Evolutionary conservation across 2,113 vertebrate species (phyloP).

Genomic region (Urocynchramus pylzowi): DNA sequence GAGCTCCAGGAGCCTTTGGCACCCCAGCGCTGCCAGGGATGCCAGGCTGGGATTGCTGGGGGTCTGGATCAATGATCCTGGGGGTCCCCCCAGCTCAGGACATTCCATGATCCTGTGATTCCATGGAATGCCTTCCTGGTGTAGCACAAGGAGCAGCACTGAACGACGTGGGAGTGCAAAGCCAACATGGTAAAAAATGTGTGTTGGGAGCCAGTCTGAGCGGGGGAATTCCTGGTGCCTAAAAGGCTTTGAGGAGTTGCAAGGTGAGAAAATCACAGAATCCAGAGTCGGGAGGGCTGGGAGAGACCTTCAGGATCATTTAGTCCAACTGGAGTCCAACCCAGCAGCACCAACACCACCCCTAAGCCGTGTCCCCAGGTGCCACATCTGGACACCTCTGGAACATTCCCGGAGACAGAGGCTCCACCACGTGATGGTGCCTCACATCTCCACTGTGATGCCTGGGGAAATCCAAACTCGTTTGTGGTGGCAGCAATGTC

Average conservation of each 20-base stretch:
- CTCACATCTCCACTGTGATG: background rate
- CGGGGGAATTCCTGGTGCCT: background rate
- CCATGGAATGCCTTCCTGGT: background rate
- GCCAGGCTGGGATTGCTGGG: background rate
- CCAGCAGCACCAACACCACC: background rate
- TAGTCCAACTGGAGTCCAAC: background rate
- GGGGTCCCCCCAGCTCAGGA: background rate
- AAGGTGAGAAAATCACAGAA: background rate
- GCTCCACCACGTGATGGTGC: background rate
- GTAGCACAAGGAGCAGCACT: background rate
- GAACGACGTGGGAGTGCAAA: background rate
- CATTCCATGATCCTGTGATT: background rate
- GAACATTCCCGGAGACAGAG: background rate
- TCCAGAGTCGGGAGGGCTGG: background rate
- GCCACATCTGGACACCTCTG: too few relatives aligned
- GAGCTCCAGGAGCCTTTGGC: background rate
- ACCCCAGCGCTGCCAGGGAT: too few relatives aligned
- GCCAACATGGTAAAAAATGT: rapidly evolving
- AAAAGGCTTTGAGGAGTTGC: background rate
- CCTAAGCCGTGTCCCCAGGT: background rate
- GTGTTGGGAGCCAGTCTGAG: background rate
- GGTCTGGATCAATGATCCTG: too few relatives aligned
- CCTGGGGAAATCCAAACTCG: background rate
- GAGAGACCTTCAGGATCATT: background rate
- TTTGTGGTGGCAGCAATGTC: background rate